Evolutionary conservation across 2,888 invertebrate species (phyloP).

Genomic region (Acanthosepion pharaonis): DNA sequence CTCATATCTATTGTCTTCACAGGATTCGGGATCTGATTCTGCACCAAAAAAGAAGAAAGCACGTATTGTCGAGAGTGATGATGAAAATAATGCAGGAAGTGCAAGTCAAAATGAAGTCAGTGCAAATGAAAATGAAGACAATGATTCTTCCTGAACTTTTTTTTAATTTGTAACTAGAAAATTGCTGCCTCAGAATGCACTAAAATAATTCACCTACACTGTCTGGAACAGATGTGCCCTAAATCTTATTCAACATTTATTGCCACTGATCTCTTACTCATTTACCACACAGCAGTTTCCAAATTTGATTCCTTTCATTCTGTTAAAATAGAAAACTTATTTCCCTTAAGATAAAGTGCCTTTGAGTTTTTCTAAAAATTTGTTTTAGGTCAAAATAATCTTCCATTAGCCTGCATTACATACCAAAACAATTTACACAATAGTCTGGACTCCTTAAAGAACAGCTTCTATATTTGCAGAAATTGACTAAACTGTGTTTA

Average conservation of each 20-base stretch:
- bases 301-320: too few relatives aligned
- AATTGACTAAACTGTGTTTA: too few relatives aligned
- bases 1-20: constrained; percentile 49
- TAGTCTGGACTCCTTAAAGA: too few relatives aligned
- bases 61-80: constrained; percentile 63
- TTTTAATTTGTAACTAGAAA: background rate
- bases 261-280: too few relatives aligned
- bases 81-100: constrained; percentile 60
- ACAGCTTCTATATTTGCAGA: too few relatives aligned
- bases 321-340: too few relatives aligned
- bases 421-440: too few relatives aligned
- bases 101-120: constrained; percentile 40
- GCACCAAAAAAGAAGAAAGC: constrained; percentile 67
- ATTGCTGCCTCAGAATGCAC: background rate
- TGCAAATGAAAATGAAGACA: constrained; percentile 40
- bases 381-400: background rate
- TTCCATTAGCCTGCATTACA: too few relatives aligned
- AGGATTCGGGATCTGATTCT: constrained; percentile 65
- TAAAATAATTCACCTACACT: background rate
- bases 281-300: too few relatives aligned
- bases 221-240: background rate
- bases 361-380: background rate
- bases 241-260: too few relatives aligned
- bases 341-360: background rate
- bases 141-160: background rate